A percentile compares a stretch with the other conserved stretches of the same genome.
Evolutionary conservation across 1,140 invertebrate species (phyloP).

Genomic region (Bombus superbus): DNA sequence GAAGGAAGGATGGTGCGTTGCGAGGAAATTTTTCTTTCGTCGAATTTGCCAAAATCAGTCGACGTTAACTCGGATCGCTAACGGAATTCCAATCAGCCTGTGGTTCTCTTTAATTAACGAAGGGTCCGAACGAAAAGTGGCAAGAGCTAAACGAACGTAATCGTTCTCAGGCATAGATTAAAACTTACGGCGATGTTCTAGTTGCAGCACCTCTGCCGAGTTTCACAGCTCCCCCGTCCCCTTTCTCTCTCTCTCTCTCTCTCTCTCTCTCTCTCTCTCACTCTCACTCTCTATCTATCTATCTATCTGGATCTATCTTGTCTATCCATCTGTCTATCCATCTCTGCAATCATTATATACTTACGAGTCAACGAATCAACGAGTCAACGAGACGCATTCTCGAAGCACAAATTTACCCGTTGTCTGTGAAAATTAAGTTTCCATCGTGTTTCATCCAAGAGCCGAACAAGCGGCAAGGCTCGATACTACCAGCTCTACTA

Average conservation of each 20-base stretch:
- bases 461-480: background rate
- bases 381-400: background rate
- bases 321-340: background rate
- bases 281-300: too few species aligned
- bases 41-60: slow-evolving; percentile 37
- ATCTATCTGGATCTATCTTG: background rate
- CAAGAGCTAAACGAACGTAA: background rate
- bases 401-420: background rate
- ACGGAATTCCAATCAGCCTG: background rate
- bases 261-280: too few species aligned
- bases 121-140: background rate
- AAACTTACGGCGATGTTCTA: slow-evolving; percentile 15
- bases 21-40: slow-evolving; percentile 4
- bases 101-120: slow-evolving; percentile 18
- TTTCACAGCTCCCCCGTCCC: background rate
- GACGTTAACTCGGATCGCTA: background rate
- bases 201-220: background rate
- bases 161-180: slow-evolving; percentile 10
- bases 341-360: background rate
- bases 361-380: background rate
- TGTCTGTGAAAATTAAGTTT: slow-evolving; percentile 1
- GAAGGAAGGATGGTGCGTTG: background rate
- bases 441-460: background rate
- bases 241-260: background rate
- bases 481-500: background rate